phyloP scores from a whole-genome alignment of 2,113 vertebrate species.

The Neotragus pygmaeus region DNA sequence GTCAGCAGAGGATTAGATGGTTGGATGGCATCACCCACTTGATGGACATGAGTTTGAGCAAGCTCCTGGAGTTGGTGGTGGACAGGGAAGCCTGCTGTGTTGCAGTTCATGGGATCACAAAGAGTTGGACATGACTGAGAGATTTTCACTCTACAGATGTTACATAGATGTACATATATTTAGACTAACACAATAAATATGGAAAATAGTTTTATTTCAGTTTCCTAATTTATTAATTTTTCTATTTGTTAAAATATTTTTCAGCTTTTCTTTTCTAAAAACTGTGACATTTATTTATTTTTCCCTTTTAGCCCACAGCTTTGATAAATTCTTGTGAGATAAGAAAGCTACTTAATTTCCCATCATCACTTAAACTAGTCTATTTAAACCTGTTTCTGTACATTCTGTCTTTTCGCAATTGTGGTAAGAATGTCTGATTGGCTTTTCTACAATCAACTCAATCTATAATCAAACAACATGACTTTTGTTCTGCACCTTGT shows the following conservation, averaged over 20 bases:
- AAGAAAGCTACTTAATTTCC: not conserved
- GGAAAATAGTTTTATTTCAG: not conserved
- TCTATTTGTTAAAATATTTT: not conserved
- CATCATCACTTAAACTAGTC: not conserved
- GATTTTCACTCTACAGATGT: not conserved
- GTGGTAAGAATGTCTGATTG: not conserved
- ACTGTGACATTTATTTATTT: not conserved
- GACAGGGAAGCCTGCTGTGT: not conserved
- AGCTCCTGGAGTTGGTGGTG: not conserved
- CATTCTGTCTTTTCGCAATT: not conserved
- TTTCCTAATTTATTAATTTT: not conserved
- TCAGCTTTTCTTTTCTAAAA: not conserved
- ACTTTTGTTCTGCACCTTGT: not conserved
- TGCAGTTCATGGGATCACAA: not conserved
- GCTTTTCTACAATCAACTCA: not conserved
- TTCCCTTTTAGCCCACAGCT: not conserved
- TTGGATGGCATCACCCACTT: not conserved
- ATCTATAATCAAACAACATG: not conserved
- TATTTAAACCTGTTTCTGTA: not conserved
- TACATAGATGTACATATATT: not conserved
- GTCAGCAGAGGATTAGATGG: fast-evolving
- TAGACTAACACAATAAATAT: not conserved
- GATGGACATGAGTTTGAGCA: not conserved
- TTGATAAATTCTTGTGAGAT: not conserved
- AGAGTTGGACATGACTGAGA: not conserved